Conservation (phyloP, 2,888 invertebrate species). For the Sipha maydis region DNA sequence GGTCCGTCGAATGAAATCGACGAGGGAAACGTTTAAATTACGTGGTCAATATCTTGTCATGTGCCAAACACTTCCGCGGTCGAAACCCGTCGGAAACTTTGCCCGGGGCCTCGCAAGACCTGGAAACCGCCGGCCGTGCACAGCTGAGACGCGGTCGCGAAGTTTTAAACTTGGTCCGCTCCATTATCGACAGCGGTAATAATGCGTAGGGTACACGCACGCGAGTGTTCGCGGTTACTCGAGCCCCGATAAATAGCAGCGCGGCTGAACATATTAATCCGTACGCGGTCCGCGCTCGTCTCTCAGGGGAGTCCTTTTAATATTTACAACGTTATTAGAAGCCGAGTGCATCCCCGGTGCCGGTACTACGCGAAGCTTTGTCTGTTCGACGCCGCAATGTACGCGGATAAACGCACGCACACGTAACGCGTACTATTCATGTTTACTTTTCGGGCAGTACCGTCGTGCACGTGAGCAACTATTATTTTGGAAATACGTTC, state of each 20-base stretch:
- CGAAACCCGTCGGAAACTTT: too few relatives aligned
- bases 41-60: too few relatives aligned
- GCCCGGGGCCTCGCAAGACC: too few relatives aligned
- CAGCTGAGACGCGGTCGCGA: too few relatives aligned
- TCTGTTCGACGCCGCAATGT: background rate
- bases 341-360: background rate
- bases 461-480: background rate
- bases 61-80: too few relatives aligned
- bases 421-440: background rate
- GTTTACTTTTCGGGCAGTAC: constrained; percentile 18
- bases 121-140: too few relatives aligned
- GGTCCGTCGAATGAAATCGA: too few relatives aligned
- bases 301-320: constrained; percentile 6
- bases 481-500: background rate
- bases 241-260: background rate
- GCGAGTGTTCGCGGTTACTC: background rate
- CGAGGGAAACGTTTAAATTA: too few relatives aligned
- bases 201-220: background rate
- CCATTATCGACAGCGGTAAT: background rate
- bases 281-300: constrained; percentile 5
- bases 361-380: background rate
- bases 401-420: too few relatives aligned
- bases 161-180: background rate
- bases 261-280: background rate
- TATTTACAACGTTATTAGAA: constrained; percentile 42